Evolutionary conservation across 1,140 invertebrate species (phyloP).

Genomic region (Asbolus verrucosus): DNA sequence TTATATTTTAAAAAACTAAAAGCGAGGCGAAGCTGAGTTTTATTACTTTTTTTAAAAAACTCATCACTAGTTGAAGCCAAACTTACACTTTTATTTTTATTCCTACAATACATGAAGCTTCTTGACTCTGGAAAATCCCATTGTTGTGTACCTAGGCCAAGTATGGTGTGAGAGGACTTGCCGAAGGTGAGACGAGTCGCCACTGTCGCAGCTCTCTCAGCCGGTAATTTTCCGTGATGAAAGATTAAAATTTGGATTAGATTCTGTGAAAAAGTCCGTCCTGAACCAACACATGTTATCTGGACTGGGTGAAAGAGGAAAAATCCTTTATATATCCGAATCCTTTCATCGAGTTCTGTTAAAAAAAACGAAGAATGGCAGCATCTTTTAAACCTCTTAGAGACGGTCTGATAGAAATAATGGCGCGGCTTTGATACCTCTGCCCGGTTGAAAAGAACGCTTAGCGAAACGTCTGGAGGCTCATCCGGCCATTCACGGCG

Average conservation of each 20-base stretch:
- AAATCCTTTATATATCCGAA: conserved; percentile 19
- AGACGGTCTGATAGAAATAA: conserved; percentile 37
- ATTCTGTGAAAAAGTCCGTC: conserved; percentile 13
- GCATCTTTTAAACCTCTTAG: conserved; percentile 39
- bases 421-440: conserved; percentile 33
- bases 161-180: no score
- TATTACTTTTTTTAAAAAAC: no score
- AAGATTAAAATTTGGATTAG: conserved; percentile 27
- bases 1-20: no score
- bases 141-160: no score
- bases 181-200: no score
- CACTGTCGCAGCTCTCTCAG: no score
- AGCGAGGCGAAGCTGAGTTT: no score
- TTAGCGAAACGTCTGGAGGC: conserved; percentile 32
- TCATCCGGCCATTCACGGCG: conserved; percentile 25
- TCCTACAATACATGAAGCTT: no score
- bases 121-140: no score
- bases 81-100: no score
- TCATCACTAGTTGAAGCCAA: no score
- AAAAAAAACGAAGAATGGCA: conserved; percentile 22
- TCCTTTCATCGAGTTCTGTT: conserved; percentile 26
- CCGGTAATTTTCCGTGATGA: background rate
- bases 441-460: conserved; percentile 25
- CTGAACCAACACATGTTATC: conserved; percentile 24
- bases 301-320: conserved; percentile 12